phyloP scores from a whole-genome alignment of 2,888 invertebrate species.

The Athrips mouffetella region DNA sequence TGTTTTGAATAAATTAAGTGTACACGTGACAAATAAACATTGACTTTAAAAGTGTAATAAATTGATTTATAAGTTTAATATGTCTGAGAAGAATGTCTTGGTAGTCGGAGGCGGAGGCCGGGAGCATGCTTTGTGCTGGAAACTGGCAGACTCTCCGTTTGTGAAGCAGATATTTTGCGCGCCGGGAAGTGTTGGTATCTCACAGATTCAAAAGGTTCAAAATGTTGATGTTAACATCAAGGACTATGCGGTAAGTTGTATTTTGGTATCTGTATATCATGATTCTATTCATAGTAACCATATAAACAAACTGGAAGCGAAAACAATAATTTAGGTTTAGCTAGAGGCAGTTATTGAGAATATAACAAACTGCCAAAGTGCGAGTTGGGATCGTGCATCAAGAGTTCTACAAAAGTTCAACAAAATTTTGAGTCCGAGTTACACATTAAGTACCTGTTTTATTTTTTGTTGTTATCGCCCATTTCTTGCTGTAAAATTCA shows the following conservation, averaged over 20 bases:
- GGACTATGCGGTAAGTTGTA: slow-evolving; percentile 81
- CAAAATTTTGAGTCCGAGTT: too few relatives aligned
- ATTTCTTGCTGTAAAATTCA: too few relatives aligned
- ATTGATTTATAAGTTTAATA: slow-evolving; percentile 30
- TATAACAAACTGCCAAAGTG: too few relatives aligned
- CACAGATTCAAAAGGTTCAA: slow-evolving; percentile 82
- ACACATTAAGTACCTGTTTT: too few relatives aligned
- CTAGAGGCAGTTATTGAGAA: too few relatives aligned
- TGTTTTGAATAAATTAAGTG: slow-evolving; percentile 2
- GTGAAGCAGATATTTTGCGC: slow-evolving; percentile 86
- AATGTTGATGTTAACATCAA: slow-evolving; percentile 81
- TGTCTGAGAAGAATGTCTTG: slow-evolving; percentile 79
- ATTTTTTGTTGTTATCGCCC: too few relatives aligned
- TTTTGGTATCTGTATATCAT: neutral
- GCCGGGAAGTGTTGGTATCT: slow-evolving; percentile 94
- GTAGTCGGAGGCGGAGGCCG: slow-evolving; percentile 96
- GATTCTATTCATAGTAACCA: too few relatives aligned
- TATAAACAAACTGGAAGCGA: too few relatives aligned
- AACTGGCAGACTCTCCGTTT: slow-evolving; percentile 87
- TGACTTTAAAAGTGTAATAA: slow-evolving; percentile 28
- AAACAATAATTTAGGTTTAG: too few relatives aligned
- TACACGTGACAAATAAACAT: slow-evolving; percentile 33
- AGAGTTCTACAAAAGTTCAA: too few relatives aligned
- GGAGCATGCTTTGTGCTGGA: slow-evolving; percentile 98
- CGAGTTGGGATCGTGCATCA: too few relatives aligned